Percentiles rank a stretch among this genome's conserved stretches.
phyloP scores from a whole-genome alignment of 2,888 invertebrate species.

The Ceraclea dissimilis region DNA sequence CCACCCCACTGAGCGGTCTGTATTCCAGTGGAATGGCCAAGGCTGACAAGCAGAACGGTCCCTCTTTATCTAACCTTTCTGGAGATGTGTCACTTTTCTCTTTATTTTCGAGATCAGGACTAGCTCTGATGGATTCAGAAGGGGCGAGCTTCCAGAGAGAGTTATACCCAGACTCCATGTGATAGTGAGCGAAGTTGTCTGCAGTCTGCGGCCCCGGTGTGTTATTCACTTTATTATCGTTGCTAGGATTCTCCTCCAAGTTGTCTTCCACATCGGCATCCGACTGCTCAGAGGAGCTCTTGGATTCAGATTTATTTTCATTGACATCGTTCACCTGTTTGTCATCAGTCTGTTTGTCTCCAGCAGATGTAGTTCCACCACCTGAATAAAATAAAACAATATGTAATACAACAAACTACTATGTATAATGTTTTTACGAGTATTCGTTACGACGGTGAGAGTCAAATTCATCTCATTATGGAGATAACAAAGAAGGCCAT shows the following conservation, averaged over 20 bases:
- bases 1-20: slow-evolving; percentile 39
- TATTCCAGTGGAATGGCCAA: slow-evolving; percentile 38
- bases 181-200: slow-evolving; percentile 44
- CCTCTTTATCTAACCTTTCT: slow-evolving; percentile 47
- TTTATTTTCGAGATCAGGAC: slow-evolving; percentile 40
- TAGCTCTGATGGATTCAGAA: slow-evolving; percentile 43
- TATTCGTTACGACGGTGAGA: too few species aligned
- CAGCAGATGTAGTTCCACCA: background rate
- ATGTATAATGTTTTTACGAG: too few species aligned
- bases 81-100: slow-evolving; percentile 53
- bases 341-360: slow-evolving; percentile 26
- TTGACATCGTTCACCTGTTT: slow-evolving; percentile 21
- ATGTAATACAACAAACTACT: background rate
- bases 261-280: slow-evolving; percentile 81
- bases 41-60: slow-evolving; percentile 34
- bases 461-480: too few species aligned
- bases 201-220: slow-evolving; percentile 39
- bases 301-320: slow-evolving; percentile 35
- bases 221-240: slow-evolving; percentile 31
- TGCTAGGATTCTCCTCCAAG: slow-evolving; percentile 48
- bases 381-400: background rate
- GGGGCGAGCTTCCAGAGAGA: slow-evolving; percentile 46
- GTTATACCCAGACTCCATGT: slow-evolving; percentile 62
- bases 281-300: slow-evolving; percentile 61
- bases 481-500: too few species aligned